These are phyloP conservation scores for Hirtodrosophila histrioides DNA, from an alignment of 2,888 invertebrate species.

Conservation along the genomic window DNA sequence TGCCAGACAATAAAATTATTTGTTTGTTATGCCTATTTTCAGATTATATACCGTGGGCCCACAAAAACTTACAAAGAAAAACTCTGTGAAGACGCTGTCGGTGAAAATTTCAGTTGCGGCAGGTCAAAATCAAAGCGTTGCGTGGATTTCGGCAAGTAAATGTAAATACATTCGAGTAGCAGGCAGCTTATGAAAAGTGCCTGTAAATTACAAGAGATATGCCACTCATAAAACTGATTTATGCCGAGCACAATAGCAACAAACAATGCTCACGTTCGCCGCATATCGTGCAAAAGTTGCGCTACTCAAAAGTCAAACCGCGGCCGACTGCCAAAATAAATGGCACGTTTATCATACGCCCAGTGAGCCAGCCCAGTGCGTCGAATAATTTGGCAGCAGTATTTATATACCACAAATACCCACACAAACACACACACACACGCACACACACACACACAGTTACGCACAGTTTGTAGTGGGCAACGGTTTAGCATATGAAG, in stretches of 20 bases:
- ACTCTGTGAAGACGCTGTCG: conserved; percentile 23
- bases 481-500: conserved; percentile 43
- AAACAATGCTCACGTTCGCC: conserved; percentile 45
- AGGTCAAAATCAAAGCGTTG: conserved; percentile 59
- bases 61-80: conserved; percentile 18
- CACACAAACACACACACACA: conserved; percentile 14
- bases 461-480: conserved; percentile 9
- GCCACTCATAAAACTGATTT: conserved; percentile 61
- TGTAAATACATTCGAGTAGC: conserved; percentile 38
- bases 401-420: conserved; percentile 64
- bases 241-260: conserved; percentile 37
- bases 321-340: conserved; percentile 67
- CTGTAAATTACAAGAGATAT: conserved; percentile 62
- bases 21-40: conserved; percentile 32
- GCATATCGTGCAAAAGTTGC: conserved; percentile 51
- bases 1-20: conserved; percentile 68
- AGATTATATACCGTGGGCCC: background rate
- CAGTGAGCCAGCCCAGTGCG: conserved; percentile 74
- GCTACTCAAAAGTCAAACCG: conserved; percentile 53
- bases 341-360: conserved; percentile 79
- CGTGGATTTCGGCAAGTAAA: conserved; percentile 17
- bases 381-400: conserved; percentile 71
- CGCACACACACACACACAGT: conserved; percentile 13
- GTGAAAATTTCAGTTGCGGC: conserved; percentile 64
- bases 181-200: conserved; percentile 37